Evolutionary conservation across 2,888 invertebrate genomes (phyloP), one percentile per base, ranked within the genome.

Genomic region (Ypsolopha scabrella): DNA sequence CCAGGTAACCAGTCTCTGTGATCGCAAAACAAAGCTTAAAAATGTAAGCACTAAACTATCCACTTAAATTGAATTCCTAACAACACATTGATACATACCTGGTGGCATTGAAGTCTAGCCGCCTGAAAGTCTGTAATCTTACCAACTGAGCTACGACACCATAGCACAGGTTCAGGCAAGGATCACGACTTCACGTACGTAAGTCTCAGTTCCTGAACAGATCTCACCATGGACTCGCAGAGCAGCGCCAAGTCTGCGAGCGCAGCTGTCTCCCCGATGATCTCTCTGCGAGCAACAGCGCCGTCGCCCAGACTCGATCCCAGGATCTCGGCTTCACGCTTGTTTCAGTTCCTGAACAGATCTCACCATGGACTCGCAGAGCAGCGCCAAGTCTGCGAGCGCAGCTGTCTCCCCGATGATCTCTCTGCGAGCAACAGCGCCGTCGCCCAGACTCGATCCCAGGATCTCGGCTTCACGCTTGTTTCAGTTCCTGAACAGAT

Each of bases 241-340:
- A 44, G 14, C 6, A 44, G 44, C 6, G 44, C 33, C 14, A 13
- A 9, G 11, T 6, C 33, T 14, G 44, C 44, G 14, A 44, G 87
- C 57, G 94, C 92, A 52, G 90, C 89, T 59, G 94, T 91, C 70
- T 98, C 96, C 0, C 93, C 91, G 33, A 98, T 88, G 54, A 98
- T 94, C 78, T 98, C 97, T 52, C 93, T 91, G 41, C 91, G 89
- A 0, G 92, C 90, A 33, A 97, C 94, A 34, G 94, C 93, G 6
- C 94, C 94, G 70, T 97, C 97, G 6, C 95, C 95, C 13, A 97
- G 82, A 70, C 97, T 98, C 53, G 94, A 94, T 11, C 96, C 97
- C 8, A 98, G 87, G 67, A 98, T 97, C 72, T 96, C 95, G 0
- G 97, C 97, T 75, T 98, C 98, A 51, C 95, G 92, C 55, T 79